These are phyloP conservation scores for Caenorhabditis parvicauda DNA, from an alignment of 2,888 invertebrate genomes.

Conservation along the genomic window DNA sequence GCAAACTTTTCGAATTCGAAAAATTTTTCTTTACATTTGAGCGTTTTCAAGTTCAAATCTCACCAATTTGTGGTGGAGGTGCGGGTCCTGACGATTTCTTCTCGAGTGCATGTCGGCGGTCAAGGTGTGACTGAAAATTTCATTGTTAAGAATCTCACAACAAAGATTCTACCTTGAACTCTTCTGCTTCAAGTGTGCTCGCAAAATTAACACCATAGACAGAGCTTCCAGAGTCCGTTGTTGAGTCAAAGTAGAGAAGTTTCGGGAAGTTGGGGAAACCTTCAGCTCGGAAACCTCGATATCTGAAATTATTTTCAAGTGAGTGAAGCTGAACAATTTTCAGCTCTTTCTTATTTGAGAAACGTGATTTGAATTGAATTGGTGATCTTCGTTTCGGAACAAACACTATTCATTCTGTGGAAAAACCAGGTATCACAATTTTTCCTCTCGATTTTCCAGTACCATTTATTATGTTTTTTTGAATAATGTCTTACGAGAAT, in stretches of 20 bases:
- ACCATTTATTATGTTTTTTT: too few relatives aligned
- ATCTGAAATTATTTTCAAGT: constrained; percentile 25
- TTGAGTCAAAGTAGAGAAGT: constrained; percentile 43
- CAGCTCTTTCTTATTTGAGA: too few relatives aligned
- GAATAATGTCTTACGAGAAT: too few relatives aligned
- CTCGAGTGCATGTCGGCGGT: constrained; percentile 28
- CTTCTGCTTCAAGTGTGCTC: constrained; percentile 15
- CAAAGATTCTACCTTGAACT: constrained; percentile 19
- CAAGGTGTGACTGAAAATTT: constrained; percentile 21
- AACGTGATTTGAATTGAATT: too few relatives aligned
- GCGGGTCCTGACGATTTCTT: constrained; percentile 15
- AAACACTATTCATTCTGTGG: too few relatives aligned
- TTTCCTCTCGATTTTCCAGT: not conserved
- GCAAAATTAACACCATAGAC: constrained; percentile 26
- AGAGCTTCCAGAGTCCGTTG: constrained; percentile 14
- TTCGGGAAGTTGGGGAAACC: constrained; percentile 34
- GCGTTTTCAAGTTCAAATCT: too few relatives aligned
- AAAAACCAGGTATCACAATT: too few relatives aligned
- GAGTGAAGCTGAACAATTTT: too few relatives aligned
- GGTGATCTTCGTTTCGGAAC: too few relatives aligned
- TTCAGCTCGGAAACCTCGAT: constrained; percentile 42
- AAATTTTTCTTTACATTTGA: too few relatives aligned
- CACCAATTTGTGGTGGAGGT: too few relatives aligned
- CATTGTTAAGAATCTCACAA: not conserved
- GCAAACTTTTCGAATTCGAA: too few relatives aligned